Percentiles rank a stretch among this genome's conserved stretches.
phyloP scores from a whole-genome alignment of 1,140 invertebrate species.

The Brachionus sp. region DNA sequence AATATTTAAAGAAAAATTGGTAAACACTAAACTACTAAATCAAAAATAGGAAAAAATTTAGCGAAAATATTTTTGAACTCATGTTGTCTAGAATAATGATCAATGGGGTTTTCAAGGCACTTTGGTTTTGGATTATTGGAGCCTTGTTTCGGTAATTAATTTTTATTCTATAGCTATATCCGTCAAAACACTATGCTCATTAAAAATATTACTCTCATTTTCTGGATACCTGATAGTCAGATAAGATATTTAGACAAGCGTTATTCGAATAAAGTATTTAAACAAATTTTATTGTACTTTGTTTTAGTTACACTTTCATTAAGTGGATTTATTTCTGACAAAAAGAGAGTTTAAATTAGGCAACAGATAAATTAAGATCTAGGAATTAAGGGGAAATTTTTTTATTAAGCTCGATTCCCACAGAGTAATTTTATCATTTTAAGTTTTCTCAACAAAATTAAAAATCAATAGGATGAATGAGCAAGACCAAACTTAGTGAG shows the following conservation, averaged over 20 bases:
- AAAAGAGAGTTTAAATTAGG: not conserved
- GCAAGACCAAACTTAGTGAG: not conserved
- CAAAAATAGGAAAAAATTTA: not conserved
- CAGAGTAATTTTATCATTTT: not conserved
- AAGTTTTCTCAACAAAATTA: not conserved
- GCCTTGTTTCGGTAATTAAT: slow-evolving; percentile 32
- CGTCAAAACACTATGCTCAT: slow-evolving; percentile 10
- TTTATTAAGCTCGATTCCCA: not conserved
- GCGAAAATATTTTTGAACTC: not conserved
- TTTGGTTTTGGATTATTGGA: not conserved
- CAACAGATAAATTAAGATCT: not conserved
- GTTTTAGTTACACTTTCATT: not conserved
- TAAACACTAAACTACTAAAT: not conserved
- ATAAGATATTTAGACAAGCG: slow-evolving; percentile 16
- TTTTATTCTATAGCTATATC: not conserved
- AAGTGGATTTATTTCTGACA: slow-evolving; percentile 13
- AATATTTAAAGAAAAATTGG: not conserved
- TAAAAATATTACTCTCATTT: slow-evolving; percentile 18
- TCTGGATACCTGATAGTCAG: slow-evolving; percentile 43
- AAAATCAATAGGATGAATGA: not conserved
- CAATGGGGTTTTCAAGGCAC: not conserved
- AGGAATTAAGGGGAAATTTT: not conserved
- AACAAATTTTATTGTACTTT: not conserved
- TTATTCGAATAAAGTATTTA: not conserved
- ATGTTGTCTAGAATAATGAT: not conserved